Conservation (phyloP, 2,113 vertebrate genomes). For the Prolemur simus region DNA sequence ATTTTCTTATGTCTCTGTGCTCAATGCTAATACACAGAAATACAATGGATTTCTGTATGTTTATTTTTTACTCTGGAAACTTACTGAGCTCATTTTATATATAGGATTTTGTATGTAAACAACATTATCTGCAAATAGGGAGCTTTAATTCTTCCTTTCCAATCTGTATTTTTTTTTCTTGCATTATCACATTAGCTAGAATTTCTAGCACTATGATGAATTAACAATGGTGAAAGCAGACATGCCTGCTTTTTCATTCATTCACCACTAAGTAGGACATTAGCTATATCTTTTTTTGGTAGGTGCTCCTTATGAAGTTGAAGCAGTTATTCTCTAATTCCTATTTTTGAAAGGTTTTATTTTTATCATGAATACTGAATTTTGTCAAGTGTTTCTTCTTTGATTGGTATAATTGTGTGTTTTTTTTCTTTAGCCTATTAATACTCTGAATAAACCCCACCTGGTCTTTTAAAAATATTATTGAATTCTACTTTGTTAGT, state of each 20-base stretch:
- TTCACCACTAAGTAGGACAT: not conserved
- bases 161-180: not conserved
- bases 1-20: not conserved
- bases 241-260: not conserved
- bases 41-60: not conserved
- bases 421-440: not conserved
- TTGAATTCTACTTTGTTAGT: not conserved
- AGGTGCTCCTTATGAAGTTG: not conserved
- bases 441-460: not conserved
- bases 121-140: not conserved
- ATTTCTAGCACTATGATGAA: not conserved
- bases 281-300: not conserved
- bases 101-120: not conserved
- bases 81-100: not conserved
- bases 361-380: not conserved
- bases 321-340: not conserved
- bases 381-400: not conserved
- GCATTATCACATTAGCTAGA: not conserved
- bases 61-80: not conserved
- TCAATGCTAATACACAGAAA: not conserved
- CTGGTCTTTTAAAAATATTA: not conserved
- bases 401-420: not conserved
- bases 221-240: not conserved
- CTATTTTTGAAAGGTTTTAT: not conserved
- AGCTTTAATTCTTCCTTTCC: not conserved